A percentile compares a stretch with the other conserved stretches of the same genome.
Evolutionary conservation across 2,888 invertebrate genomes (phyloP).

Genomic region (Horisme vitalbata): DNA sequence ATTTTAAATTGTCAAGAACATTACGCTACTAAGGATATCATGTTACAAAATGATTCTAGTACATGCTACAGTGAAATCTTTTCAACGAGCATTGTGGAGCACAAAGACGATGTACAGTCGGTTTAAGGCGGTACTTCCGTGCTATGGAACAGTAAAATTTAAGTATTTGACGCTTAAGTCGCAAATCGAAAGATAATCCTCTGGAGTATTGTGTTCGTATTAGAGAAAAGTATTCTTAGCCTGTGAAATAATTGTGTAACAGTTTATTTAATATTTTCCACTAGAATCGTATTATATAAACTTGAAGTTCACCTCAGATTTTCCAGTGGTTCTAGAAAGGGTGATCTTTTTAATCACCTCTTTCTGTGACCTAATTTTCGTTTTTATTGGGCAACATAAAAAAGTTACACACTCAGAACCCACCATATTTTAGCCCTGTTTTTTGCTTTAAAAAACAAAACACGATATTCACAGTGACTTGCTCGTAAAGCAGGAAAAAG

Average conservation of each 20-base stretch:
- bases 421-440: not conserved
- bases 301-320: no score
- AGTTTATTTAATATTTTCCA: no score
- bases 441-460: conserved; percentile 52
- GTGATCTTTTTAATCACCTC: no score
- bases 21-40: conserved; percentile 29
- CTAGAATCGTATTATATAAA: no score
- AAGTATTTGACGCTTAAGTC: no score
- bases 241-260: no score
- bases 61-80: conserved; percentile 43
- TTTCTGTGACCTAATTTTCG: no score
- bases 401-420: no score
- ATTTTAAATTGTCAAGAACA: no score
- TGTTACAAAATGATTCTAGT: conserved; percentile 42
- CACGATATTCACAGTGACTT: conserved; percentile 53
- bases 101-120: conserved; percentile 38
- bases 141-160: conserved; percentile 33
- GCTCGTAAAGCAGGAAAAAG: conserved; percentile 62
- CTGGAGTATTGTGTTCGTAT: not conserved
- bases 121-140: conserved; percentile 36
- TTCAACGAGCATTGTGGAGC: conserved; percentile 39
- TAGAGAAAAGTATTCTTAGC: no score
- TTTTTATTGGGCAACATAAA: no score
- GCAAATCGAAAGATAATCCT: conserved; percentile 8
- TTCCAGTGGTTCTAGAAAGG: no score